Evolutionary conservation across 2,888 invertebrate genomes (phyloP), one percentile per base, ranked within the genome.

Genomic region (Melangyna quadrimaculata): DNA sequence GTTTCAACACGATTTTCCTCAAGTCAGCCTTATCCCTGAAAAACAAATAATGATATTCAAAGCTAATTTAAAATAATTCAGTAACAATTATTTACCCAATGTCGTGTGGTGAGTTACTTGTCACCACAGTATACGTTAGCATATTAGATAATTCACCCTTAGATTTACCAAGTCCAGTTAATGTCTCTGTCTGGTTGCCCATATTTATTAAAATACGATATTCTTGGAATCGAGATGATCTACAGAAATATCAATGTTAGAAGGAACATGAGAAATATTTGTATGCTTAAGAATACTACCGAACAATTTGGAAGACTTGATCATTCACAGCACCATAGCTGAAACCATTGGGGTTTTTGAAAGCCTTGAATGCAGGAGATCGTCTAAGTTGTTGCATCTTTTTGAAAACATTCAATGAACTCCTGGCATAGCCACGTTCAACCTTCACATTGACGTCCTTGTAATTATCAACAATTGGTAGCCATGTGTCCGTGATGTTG

Each of bases 401-500:
- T 88, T 94, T 94, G 88, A 94, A 95, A 0, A 95, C 92, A 77
- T 94, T 93, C 81, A 93, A 93, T 86, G 95, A 93, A 57, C 95
- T 95, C 3, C 92, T 91, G 0, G 87, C 74, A 4, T 93, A 92
- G 0, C 88, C 89, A 51, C 93, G 93, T 88, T 95, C 94, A 0
- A 90, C 92, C 48, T 91, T 93, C 35, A 94, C 93, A 90, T 96
- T 96, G 10, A 94, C 90, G 7, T 91, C 92, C 83, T 88, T 88
- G 89, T 94, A 95, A 89, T 95, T 94, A 0, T 93, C 90, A 78
- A 94, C 93, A 0, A 96, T 93, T 0, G 96, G 96, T 8, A 96
- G 89, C 96, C 96, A 96, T 0, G 95, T 94, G 0, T 61, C 69
- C 0, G 89, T 89, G 2, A 89, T 67, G 0, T 89, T 89, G 2